Base-by-base conservation (phyloP, 2,888 invertebrate species). In the Cantharis rufa region DNA sequence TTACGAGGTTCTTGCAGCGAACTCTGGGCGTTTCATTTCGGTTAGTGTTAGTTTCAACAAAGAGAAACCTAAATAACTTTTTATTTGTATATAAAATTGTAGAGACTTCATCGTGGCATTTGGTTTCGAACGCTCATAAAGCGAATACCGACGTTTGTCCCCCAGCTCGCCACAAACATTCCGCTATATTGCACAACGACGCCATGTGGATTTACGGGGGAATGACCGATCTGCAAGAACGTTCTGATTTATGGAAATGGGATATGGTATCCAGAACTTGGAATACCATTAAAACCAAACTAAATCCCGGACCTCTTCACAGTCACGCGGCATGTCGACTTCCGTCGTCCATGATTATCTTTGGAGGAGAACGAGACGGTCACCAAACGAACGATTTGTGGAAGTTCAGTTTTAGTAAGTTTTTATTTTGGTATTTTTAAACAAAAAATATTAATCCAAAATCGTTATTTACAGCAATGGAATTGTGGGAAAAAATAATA, bases 151-250 rank as follows among this genome's bases (percentile, higher is more conserved):
- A 84, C 73, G 83, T 89, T 81, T 90, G 90, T 79, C 93, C 93
- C 2, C 92, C 94, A 70, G 92, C 94, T 62, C 91, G 96, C 11
- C 96, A 96, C 90, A 94, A 94, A 83, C 97, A 97, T 90, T 94
- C 95, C 0, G 94, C 95, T 2, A 93, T 95, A 68, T 89, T 96
- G 79, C 93, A 95, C 87, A 93, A 91, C 83, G 92, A 92, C 81
- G 91, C 92, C 3, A 94, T 97, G 91, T 96, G 95, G 93, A 91
- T 97, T 85, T 96, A 94, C 88, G 97, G 95, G 15, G 97, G 97
- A 0, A 95, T 95, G 94, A 94, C 94, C 79, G 95, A 96, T 89
- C 91, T 97, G 76, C 92, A 93, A 81, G 94, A 93, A 83, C 91
- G 93, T 83, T 89, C 90, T 75, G 96, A 96, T 87, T 92, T 95